A percentile compares a stretch with the other conserved stretches of the same genome.
Evolutionary conservation across 2,797 vertebrate species (phyloP).

Genomic region (Falco peregrinus): DNA sequence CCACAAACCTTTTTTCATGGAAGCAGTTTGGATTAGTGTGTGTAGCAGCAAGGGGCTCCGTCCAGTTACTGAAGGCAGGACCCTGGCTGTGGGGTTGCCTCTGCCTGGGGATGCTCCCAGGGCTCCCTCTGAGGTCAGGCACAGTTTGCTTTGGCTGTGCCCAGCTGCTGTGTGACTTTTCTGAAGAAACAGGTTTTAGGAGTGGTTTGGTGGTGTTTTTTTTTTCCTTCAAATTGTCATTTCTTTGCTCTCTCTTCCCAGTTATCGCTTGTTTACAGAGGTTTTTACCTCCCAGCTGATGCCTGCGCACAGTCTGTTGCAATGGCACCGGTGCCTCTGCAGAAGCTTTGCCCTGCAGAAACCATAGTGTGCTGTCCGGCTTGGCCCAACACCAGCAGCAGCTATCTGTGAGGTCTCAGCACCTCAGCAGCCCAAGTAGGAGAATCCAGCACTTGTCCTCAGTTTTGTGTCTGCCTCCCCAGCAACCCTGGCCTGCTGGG

Average conservation of each 20-base stretch:
- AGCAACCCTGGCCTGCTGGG: neutral
- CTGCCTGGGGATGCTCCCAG: neutral
- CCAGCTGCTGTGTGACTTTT: neutral
- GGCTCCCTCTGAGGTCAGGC: neutral
- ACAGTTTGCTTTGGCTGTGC: neutral
- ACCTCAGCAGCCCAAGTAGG: neutral
- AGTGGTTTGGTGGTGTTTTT: neutral
- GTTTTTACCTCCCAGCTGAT: neutral
- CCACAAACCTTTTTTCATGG: neutral
- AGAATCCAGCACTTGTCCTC: neutral
- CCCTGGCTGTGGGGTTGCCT: neutral
- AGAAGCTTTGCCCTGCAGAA: neutral
- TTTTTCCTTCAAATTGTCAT: neutral
- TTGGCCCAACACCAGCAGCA: neutral
- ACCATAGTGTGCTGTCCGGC: rapidly evolving
- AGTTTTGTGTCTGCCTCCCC: neutral
- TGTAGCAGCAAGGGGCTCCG: neutral
- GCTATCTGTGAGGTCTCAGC: neutral
- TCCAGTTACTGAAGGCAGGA: neutral
- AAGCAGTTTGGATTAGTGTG: neutral
- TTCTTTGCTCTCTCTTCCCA: neutral
- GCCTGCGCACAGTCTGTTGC: rapidly evolving
- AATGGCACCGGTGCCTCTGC: neutral
- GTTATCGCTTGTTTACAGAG: neutral
- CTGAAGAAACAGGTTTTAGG: neutral